These are phyloP conservation scores for Netelia melanura DNA, from an alignment of 2,888 invertebrate genomes.

Conservation along the genomic window DNA sequence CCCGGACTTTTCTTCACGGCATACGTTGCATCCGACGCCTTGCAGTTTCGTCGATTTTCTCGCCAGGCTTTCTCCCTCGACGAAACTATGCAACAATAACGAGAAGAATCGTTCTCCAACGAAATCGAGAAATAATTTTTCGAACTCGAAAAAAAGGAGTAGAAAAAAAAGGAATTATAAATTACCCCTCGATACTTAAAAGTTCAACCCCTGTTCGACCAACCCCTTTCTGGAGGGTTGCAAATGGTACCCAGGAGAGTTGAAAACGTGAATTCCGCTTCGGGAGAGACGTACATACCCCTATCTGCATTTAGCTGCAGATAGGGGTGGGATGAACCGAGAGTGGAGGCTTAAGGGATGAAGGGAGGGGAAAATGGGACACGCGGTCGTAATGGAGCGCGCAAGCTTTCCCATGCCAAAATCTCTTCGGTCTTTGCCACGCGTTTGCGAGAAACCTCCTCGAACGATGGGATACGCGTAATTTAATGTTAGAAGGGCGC, in stretches of 20 bases:
- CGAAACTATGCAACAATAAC: conserved; percentile 31
- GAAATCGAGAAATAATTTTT: conserved; percentile 39
- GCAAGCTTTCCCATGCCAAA: conserved; percentile 67
- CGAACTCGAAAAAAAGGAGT: neutral
- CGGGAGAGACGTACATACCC: too few species aligned
- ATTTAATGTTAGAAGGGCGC: too few species aligned
- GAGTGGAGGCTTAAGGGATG: neutral
- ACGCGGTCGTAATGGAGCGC: conserved; percentile 64
- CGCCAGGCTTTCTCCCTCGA: conserved; percentile 45
- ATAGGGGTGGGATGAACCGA: too few species aligned
- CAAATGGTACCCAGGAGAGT: neutral
- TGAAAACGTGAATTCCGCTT: neutral
- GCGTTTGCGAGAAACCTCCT: conserved; percentile 60
- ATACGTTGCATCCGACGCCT: conserved; percentile 45
- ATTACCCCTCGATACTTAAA: conserved; percentile 3
- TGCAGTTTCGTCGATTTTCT: conserved; percentile 32
- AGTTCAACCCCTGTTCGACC: neutral
- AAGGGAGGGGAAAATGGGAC: conserved; percentile 50
- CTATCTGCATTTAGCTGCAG: too few species aligned
- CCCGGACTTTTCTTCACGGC: conserved; percentile 28
- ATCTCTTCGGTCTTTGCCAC: conserved; percentile 58
- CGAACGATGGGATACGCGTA: neutral
- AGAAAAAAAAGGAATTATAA: conserved; percentile 11
- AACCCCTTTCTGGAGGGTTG: conserved; percentile 14
- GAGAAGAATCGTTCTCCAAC: conserved; percentile 44